These are phyloP conservation scores for Byasa hedistus DNA, from an alignment of 2,888 invertebrate species.

Conservation along the genomic window DNA sequence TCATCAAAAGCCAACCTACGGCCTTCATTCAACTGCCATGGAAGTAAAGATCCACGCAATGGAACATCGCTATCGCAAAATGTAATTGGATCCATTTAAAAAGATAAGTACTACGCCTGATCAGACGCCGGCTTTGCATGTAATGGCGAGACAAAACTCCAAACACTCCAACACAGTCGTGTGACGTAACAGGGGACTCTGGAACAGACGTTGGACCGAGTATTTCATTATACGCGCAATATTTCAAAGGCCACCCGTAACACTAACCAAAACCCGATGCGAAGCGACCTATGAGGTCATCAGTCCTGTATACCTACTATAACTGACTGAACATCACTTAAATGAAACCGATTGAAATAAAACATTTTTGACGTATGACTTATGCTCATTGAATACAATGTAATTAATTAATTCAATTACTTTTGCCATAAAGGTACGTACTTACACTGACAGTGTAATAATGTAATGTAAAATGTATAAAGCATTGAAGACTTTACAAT, in stretches of 20 bases:
- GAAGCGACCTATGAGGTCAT: constrained; percentile 65
- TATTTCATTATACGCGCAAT: constrained; percentile 54
- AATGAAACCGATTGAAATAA: constrained; percentile 11
- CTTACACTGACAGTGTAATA: too few species aligned
- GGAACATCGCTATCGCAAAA: constrained; percentile 12
- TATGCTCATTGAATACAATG: too few species aligned
- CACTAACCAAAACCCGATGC: constrained; percentile 66
- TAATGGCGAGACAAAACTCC: constrained; percentile 36
- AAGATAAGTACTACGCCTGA: constrained; percentile 37
- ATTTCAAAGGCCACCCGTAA: constrained; percentile 64
- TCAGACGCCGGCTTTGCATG: constrained; percentile 44
- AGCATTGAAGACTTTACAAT: too few species aligned
- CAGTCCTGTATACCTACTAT: constrained; percentile 47
- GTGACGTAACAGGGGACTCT: constrained; percentile 44
- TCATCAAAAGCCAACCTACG: too few species aligned
- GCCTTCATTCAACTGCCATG: too few species aligned
- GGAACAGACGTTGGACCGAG: constrained; percentile 40
- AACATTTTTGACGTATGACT: not conserved
- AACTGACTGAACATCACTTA: constrained; percentile 40
- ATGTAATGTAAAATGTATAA: too few species aligned
- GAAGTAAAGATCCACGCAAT: too few species aligned
- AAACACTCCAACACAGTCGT: constrained; percentile 13
- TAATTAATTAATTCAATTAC: too few species aligned
- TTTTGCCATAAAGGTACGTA: too few species aligned
- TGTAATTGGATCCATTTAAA: constrained; percentile 40